phyloP scores from a whole-genome alignment of 1,140 invertebrate genomes.

The Zaprionus davidi region DNA sequence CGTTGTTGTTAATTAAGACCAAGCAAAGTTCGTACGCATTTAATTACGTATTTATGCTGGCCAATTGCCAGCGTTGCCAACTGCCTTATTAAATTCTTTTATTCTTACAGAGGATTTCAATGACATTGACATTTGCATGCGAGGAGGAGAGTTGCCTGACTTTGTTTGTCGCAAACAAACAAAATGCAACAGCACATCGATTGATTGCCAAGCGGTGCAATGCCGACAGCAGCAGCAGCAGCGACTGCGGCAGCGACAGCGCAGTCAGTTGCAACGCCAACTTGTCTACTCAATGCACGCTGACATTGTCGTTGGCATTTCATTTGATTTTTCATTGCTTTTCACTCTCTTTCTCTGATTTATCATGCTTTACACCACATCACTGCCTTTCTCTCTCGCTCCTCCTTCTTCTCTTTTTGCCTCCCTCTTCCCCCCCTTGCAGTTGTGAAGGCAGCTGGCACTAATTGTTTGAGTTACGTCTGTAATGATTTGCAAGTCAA shows the following conservation, averaged over 20 bases:
- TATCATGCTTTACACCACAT: too few species aligned
- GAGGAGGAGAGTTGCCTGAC: slow-evolving; percentile 9
- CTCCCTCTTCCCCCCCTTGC: slow-evolving; percentile 45
- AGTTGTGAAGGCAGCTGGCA: slow-evolving; percentile 70
- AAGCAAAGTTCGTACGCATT: slow-evolving; percentile 58
- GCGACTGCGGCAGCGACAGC: too few species aligned
- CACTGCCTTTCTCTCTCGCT: slow-evolving; percentile 26
- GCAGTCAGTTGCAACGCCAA: not conserved
- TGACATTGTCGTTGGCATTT: slow-evolving; percentile 68
- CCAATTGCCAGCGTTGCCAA: slow-evolving; percentile 38
- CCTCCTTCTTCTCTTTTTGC: slow-evolving; percentile 5
- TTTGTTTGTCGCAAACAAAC: slow-evolving; percentile 56
- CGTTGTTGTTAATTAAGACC: slow-evolving; percentile 78
- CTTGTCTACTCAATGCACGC: slow-evolving; percentile 22
- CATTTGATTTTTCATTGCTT: slow-evolving; percentile 63
- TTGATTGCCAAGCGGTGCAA: slow-evolving; percentile 57
- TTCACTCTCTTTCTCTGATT: slow-evolving; percentile 8
- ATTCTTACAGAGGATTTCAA: slow-evolving; percentile 48
- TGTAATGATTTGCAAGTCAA: slow-evolving; percentile 83
- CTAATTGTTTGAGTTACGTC: slow-evolving; percentile 82
- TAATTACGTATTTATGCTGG: slow-evolving; percentile 75
- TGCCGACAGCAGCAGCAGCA: not conserved
- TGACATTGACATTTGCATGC: slow-evolving; percentile 78
- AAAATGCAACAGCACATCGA: slow-evolving; percentile 68
- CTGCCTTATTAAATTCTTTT: slow-evolving; percentile 59